These are phyloP conservation scores for Portevinia maculata DNA, from an alignment of 2,888 invertebrate species.

Conservation along the genomic window DNA sequence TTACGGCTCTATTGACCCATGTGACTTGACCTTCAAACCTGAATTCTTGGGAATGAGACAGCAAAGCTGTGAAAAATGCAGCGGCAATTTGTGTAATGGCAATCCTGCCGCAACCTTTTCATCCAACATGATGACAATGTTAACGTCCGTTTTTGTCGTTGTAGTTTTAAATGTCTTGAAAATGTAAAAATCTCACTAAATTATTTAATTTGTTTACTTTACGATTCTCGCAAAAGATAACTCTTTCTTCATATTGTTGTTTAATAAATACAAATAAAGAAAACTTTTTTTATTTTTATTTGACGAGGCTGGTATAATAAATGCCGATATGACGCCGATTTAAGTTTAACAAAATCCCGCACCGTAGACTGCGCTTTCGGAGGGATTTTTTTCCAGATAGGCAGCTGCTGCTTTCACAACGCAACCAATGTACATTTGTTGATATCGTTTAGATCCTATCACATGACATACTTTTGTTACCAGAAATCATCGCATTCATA, in stretches of 20 bases:
- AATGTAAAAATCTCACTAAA: conserved; percentile 18
- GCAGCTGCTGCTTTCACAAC: conserved; percentile 14
- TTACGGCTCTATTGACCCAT: neutral
- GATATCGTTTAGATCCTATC: conserved; percentile 17
- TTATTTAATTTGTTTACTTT: neutral
- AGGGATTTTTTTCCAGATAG: neutral
- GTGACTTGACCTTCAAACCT: neutral
- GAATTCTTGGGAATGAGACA: no score
- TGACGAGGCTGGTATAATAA: neutral
- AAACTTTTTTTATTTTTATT: neutral
- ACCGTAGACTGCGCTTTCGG: neutral
- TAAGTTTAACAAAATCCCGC: conserved; percentile 22
- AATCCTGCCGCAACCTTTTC: conserved; percentile 77
- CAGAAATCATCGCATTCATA: neutral
- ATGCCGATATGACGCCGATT: neutral
- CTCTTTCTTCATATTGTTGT: neutral
- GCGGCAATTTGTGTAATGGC: conserved; percentile 77
- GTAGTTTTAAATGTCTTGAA: conserved; percentile 31
- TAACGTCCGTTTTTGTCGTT: conserved; percentile 29
- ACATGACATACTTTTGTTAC: neutral
- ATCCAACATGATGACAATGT: conserved; percentile 75
- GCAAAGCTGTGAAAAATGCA: conserved; percentile 75
- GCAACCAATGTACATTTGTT: neutral
- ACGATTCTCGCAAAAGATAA: conserved; percentile 15
- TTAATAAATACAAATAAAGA: neutral